A percentile compares a stretch with the other conserved stretches of the same genome.
Evolutionary conservation across 2,797 vertebrate genomes (phyloP).

Genomic region (Adrianichthys oophorus): DNA sequence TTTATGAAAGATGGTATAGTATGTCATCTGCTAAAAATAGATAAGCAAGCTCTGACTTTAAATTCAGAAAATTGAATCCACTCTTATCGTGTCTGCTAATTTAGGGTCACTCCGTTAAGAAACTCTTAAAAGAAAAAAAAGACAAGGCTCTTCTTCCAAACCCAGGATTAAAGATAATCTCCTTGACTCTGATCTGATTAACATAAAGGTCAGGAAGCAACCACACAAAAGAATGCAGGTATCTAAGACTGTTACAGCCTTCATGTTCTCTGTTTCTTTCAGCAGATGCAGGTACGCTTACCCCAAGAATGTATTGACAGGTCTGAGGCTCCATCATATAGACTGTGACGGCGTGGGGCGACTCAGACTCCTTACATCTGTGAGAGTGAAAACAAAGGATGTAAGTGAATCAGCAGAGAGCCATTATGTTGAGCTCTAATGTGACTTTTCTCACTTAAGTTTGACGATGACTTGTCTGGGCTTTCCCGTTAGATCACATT

Average conservation of each 20-base stretch:
- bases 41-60: background rate
- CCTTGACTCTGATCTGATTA: background rate
- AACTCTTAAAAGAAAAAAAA: background rate
- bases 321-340: slow-evolving; percentile 98
- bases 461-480: slow-evolving; percentile 97
- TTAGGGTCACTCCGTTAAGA: background rate
- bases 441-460: slow-evolving; percentile 87
- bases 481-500: slow-evolving; percentile 94
- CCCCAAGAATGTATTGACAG: slow-evolving; percentile 97
- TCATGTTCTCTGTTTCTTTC: background rate
- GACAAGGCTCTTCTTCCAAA: background rate
- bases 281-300: slow-evolving; percentile 61
- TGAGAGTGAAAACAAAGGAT: slow-evolving; percentile 17
- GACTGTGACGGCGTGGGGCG: slow-evolving; percentile 95
- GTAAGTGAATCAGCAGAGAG: slow-evolving; percentile 14
- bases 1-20: background rate
- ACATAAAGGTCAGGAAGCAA: background rate
- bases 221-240: background rate
- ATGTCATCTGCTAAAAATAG: background rate
- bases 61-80: background rate
- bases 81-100: background rate
- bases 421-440: slow-evolving; percentile 6
- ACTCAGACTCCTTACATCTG: slow-evolving; percentile 98
- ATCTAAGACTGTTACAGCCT: background rate
- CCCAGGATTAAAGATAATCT: slow-evolving; percentile 6